These are phyloP conservation scores for Octodonta nipae DNA, from an alignment of 2,888 invertebrate species.

Conservation along the genomic window DNA sequence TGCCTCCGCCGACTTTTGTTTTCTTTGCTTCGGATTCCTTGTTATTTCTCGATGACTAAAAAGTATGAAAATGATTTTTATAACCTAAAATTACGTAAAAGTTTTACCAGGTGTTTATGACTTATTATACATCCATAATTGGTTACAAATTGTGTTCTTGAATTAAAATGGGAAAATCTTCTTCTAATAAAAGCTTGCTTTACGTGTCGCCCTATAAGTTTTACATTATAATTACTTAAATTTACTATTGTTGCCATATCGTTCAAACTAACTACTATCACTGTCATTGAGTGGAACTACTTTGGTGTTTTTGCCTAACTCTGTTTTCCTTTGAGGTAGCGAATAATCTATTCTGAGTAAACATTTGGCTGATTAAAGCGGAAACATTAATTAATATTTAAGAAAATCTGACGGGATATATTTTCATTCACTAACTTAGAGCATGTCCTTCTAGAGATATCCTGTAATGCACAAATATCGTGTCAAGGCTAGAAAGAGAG, in stretches of 20 bases:
- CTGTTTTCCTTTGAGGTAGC: too few species aligned
- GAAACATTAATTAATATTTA: too few species aligned
- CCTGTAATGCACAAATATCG: too few species aligned
- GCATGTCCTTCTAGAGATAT: too few species aligned
- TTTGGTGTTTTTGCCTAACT: too few species aligned
- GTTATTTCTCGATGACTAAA: conserved; percentile 18
- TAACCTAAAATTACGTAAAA: conserved; percentile 16
- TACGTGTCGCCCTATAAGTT: conserved; percentile 18
- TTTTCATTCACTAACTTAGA: too few species aligned
- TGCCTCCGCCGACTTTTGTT: conserved; percentile 18
- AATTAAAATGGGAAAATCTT: conserved; percentile 18
- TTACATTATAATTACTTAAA: conserved; percentile 22
- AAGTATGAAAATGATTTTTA: conserved; percentile 6
- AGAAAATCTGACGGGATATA: too few species aligned
- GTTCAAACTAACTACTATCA: conserved; percentile 12
- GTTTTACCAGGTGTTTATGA: conserved; percentile 20
- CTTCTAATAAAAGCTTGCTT: conserved; percentile 15
- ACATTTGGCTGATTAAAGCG: too few species aligned
- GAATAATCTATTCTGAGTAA: too few species aligned
- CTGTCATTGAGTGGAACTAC: too few species aligned
- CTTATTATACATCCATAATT: conserved; percentile 12
- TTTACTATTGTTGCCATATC: conserved; percentile 21
- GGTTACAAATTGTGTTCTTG: conserved; percentile 13
- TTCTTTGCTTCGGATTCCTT: conserved; percentile 16
- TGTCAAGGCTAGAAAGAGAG: too few species aligned